phyloP scores from a whole-genome alignment of 2,797 vertebrate genomes.

The Falco peregrinus region DNA sequence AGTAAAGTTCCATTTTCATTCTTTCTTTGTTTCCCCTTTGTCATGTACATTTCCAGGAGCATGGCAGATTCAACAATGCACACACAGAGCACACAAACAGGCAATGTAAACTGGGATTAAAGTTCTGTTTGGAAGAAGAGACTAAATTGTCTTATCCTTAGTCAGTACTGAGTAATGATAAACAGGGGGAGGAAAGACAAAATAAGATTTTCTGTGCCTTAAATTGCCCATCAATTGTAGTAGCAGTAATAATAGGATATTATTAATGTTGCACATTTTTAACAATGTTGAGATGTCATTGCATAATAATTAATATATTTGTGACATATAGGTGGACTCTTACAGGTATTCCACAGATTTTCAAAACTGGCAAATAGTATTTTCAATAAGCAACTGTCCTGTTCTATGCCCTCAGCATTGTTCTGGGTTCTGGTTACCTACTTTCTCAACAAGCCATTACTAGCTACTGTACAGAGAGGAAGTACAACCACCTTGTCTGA shows the following conservation, averaged over 20 bases:
- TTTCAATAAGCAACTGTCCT: not conserved
- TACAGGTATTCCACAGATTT: not conserved
- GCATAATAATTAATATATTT: not conserved
- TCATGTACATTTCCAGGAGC: not conserved
- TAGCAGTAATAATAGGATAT: not conserved
- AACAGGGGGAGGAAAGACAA: not conserved
- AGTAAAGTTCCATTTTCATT: not conserved
- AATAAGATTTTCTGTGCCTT: not conserved
- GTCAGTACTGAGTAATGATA: not conserved
- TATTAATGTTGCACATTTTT: not conserved
- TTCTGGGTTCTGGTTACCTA: not conserved
- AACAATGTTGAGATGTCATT: not conserved
- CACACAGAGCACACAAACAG: accelerated
- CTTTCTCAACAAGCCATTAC: not conserved
- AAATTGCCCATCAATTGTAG: not conserved
- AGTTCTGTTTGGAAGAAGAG: not conserved
- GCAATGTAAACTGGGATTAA: not conserved
- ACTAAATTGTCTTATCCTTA: not conserved
- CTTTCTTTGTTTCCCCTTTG: not conserved
- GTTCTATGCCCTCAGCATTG: not conserved
- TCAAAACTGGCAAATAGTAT: not conserved
- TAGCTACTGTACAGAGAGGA: not conserved
- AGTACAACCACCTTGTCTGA: not conserved
- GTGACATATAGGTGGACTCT: not conserved
- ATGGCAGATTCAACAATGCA: not conserved